Evolutionary conservation across 53 echinoderm and acorn worm genomes (phyloP).

Genomic region (Paracentrotus lividus): DNA sequence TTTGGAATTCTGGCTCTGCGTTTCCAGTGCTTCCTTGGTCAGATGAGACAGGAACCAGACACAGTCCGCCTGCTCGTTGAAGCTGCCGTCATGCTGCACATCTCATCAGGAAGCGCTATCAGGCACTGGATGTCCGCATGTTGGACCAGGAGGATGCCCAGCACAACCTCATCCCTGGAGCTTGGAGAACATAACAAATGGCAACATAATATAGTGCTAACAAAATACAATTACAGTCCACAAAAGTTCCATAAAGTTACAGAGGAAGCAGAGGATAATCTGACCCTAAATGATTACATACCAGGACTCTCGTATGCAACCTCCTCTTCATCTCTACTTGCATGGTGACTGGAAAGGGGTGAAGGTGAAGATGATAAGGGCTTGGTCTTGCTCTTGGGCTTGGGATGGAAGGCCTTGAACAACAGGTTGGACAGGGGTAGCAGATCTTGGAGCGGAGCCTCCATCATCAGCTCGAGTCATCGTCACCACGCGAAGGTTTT

Average conservation of each 20-base stretch:
- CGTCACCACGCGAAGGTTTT: conserved; percentile 62
- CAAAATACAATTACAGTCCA: conserved; percentile 64
- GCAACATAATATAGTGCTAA: conserved; percentile 58
- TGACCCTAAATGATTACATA: conserved; percentile 43
- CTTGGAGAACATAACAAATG: conserved; percentile 57
- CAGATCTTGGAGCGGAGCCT: conserved; percentile 73
- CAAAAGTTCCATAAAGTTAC: conserved; percentile 59
- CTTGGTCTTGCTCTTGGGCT: conserved; percentile 57
- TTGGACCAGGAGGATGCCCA: no score
- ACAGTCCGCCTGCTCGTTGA: no score
- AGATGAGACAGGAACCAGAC: no score
- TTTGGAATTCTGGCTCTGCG: no score
- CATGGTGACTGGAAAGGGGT: conserved; percentile 65
- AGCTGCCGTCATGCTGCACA: no score
- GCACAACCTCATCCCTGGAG: no score
- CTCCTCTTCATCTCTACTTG: conserved; percentile 63
- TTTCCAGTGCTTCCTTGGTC: no score
- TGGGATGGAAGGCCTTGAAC: conserved; percentile 70
- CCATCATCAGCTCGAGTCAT: conserved; percentile 64
- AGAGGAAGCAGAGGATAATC: conserved; percentile 55
- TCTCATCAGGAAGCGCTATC: no score
- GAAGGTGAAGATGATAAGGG: conserved; percentile 38
- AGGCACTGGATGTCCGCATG: no score
- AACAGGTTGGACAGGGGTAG: conserved; percentile 70
- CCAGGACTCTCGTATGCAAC: conserved; percentile 46